phyloP scores from a whole-genome alignment of 1,140 invertebrate genomes.

The Temnothorax curvispinosus region DNA sequence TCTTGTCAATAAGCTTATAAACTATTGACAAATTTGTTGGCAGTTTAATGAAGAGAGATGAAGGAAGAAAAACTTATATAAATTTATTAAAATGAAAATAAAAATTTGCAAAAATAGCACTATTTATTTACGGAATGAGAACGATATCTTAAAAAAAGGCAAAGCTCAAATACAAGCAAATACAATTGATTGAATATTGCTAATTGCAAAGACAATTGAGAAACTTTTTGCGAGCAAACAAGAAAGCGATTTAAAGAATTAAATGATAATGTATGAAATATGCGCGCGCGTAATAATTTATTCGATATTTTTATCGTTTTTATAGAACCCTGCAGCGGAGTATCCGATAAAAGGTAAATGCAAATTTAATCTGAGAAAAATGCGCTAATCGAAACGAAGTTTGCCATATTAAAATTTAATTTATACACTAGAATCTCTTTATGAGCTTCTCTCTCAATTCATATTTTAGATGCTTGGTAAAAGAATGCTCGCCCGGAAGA shows the following conservation, averaged over 20 bases:
- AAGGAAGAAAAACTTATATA: background rate
- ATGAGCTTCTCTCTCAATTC: constrained; percentile 10
- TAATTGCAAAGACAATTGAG: background rate
- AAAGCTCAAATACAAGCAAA: too few relatives aligned
- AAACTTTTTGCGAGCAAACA: background rate
- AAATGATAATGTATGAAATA: constrained; percentile 16
- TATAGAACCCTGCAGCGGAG: background rate
- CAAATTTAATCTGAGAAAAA: constrained; percentile 35
- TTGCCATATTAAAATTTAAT: constrained; percentile 15
- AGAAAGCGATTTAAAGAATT: background rate
- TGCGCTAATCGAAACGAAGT: background rate
- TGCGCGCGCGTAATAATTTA: background rate
- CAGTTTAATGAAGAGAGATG: background rate
- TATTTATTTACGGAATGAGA: background rate
- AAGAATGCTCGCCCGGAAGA: background rate
- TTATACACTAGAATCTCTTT: constrained; percentile 11
- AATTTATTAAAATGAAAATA: too few relatives aligned
- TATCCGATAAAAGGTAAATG: constrained; percentile 4
- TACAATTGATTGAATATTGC: background rate
- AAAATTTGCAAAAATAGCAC: background rate
- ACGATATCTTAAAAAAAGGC: too few relatives aligned
- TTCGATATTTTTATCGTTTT: constrained; percentile 15
- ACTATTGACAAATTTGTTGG: background rate
- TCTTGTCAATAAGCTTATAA: constrained; percentile 44
- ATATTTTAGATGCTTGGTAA: background rate